Evolutionary conservation across 2,113 vertebrate genomes (phyloP), one percentile per base, ranked within the genome.

Genomic region (Smithornis capensis): DNA sequence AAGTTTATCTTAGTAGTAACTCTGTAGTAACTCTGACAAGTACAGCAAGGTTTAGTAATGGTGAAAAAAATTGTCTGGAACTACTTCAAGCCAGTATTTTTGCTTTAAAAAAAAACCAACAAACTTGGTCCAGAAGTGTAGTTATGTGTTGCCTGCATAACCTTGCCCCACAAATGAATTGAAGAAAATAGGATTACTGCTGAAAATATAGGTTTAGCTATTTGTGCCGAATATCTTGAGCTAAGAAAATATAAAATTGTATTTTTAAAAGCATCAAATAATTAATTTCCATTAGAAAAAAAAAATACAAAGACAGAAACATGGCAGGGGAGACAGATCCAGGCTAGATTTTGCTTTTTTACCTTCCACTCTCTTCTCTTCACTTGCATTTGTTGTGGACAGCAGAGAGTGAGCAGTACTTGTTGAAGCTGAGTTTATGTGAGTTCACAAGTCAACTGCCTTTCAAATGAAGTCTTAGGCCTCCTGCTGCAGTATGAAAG

Each of bases 321-420:
- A 4, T 67, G 47, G n/a, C 0, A 0, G 8, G 27, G 52, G 38
- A 73, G 17, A 40, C 19, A 68, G 29, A 38, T 82, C 18, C 19
- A 42, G 27, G 17, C 8, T 70, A 62, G 6, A 18, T 17, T 77
- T 88, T 81, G 45, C 35, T 35, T 55, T 74, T 91, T 49, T 84
- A 31, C 16, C 8, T 75, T n/a, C 13, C 18, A 6, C 17, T 73
- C 4, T 3, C 55, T 85, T 77, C 31, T 19, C 33, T 89, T 67
- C 37, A 31, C 73, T 67, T 84, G 25, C 6, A 7, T 77, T 64
- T 91, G 28, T 59, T 83, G 45, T 55, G 80, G 28, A 63, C 50
- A 60, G 28, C 44, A 40, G 29, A 68, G 65, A 55, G 29, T 19
- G 33, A 50, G 16, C 16, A 28, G 14, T 50, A 31, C 19, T 38